Evolutionary conservation across 2,888 invertebrate species (phyloP), one percentile per base, ranked within the genome.

Genomic region (Tachystola acroxantha): DNA sequence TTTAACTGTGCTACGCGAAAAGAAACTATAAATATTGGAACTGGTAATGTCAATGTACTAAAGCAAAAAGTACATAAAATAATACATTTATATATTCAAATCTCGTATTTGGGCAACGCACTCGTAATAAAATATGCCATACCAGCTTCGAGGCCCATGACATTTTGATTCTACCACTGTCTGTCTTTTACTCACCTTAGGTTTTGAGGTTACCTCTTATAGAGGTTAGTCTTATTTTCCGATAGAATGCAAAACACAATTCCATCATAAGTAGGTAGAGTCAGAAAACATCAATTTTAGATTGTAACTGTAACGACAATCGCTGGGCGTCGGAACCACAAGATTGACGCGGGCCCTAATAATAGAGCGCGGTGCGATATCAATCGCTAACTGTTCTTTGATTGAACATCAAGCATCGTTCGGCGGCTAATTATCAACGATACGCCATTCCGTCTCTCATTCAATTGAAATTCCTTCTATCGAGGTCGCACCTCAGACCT

Each of bases 331-430:
- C 53, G 50, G 52, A 56, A 53, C 50, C 50, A 43, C 43, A 49
- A 57, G 54, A 69, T 68, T 63, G 64, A 65, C 65, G 64, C 48
- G 36, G 57, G 67, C 66, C 71, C 71, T 78, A 75, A 78, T 78
- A 73, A 70, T 58, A 69, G 66, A 61, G 53, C 44, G 39, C 53
- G 39, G 73, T 70, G 70, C 69, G 74, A 76, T 77, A 73, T 66
- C 66, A 63, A 77, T 75, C 69, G 66, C 66, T 79, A 77, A 79
- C 78, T 75, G 77, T 78, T 75, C 67, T 70, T 58, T 65, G 76
- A 74, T 70, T 64, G 67, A 70, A 68, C 62, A 66, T 66, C 65
- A 58, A 58, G 51, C 53, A 56, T 55, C 48, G 49, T 58, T 63
- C 57, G 53, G 55, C 42, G 41, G 53, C 54, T 76, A 77, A 76